These are phyloP conservation scores for Pristionchus exspectatus DNA, from an alignment of 2,888 invertebrate species.

Conservation along the genomic window DNA sequence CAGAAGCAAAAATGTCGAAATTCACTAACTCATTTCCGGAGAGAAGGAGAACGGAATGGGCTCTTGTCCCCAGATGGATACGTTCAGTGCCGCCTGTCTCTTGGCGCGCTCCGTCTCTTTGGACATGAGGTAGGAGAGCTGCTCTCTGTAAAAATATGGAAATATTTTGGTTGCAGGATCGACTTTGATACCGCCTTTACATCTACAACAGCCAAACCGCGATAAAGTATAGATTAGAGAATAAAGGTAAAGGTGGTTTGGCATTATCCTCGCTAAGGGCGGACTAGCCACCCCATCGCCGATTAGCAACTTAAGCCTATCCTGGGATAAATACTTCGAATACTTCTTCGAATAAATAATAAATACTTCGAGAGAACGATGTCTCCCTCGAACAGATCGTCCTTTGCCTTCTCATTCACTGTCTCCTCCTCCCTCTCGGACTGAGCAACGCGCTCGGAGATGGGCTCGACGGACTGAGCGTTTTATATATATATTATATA, in stretches of 20 bases:
- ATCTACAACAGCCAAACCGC: no score
- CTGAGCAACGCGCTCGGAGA: background rate
- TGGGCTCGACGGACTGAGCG: background rate
- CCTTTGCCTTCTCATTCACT: background rate
- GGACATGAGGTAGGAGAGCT: slow-evolving; percentile 31
- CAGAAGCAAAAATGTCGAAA: no score
- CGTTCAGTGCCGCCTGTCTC: slow-evolving; percentile 24
- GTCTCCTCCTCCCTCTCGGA: slow-evolving; percentile 23
- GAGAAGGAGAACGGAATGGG: slow-evolving; percentile 51
- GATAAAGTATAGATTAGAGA: background rate
- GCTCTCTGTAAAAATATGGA: background rate
- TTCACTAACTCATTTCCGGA: slow-evolving; percentile 27
- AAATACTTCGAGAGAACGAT: slow-evolving; percentile 50
- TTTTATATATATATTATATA: no score
- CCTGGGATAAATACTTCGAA: no score
- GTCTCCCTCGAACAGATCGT: slow-evolving; percentile 48
- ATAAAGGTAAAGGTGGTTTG: no score
- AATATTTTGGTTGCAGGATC: no score
- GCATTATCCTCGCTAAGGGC: no score
- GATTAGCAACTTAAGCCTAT: no score
- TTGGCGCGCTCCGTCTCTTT: slow-evolving; percentile 44
- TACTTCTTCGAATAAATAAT: no score
- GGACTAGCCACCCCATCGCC: no score
- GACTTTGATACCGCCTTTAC: no score
- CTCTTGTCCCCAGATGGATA: slow-evolving; percentile 35